Percentiles rank a stretch among this genome's conserved stretches.
These are phyloP conservation scores for Tenthredo distinguenda DNA, from an alignment of 2,888 invertebrate species.

Conservation along the genomic window DNA sequence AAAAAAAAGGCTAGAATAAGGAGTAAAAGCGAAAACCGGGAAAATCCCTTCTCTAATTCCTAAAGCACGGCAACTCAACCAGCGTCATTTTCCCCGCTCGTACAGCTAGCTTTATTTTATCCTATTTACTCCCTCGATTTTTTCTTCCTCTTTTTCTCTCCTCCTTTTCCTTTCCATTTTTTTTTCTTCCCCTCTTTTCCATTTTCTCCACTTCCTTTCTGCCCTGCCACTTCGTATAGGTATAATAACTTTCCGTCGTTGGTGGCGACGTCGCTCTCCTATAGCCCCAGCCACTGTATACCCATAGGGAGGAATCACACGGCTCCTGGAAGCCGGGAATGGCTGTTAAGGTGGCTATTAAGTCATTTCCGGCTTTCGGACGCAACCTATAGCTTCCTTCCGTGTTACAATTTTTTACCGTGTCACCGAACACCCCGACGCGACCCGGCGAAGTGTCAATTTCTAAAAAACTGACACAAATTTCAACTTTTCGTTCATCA, in stretches of 20 bases:
- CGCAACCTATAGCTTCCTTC: constrained; percentile 8
- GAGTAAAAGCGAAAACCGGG: background rate
- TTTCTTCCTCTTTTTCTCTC: background rate
- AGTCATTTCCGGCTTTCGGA: constrained; percentile 49
- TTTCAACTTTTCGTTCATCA: background rate
- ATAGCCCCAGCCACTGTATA: constrained; percentile 8
- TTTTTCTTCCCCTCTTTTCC: background rate
- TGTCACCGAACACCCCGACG: background rate
- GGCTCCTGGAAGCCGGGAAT: constrained; percentile 5
- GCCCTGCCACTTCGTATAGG: background rate
- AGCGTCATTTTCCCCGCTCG: constrained; percentile 25
- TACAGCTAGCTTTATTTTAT: constrained; percentile 36
- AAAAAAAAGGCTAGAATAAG: constrained; percentile 6
- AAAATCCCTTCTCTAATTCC: constrained; percentile 37
- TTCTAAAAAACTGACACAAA: background rate
- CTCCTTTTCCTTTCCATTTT: background rate
- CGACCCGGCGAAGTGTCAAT: background rate
- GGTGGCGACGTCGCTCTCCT: background rate
- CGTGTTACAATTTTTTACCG: background rate
- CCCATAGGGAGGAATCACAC: constrained; percentile 21
- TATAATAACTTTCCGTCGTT: constrained; percentile 10
- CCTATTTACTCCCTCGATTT: constrained; percentile 23
- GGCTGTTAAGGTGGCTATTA: constrained; percentile 31
- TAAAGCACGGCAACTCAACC: constrained; percentile 33
- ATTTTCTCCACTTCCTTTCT: background rate